Base-by-base conservation (phyloP, 2,888 invertebrate species). In the Ceramica pisi region DNA sequence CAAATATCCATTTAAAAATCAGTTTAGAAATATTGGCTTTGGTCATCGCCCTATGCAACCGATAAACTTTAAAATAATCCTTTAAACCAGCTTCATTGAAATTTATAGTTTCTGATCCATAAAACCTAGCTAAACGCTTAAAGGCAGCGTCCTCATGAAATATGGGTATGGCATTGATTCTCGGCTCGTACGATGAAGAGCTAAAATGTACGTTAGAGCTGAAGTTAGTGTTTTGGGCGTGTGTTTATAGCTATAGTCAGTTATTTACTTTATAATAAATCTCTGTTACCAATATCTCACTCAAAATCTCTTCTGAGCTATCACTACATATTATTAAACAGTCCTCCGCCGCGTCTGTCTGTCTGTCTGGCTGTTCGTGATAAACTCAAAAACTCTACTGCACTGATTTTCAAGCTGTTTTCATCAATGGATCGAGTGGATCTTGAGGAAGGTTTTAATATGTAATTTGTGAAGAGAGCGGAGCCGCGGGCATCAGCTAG, bases 31-130 rank as follows among this genome's bases (percentile, higher is more conserved):
- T 55, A 31, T 31, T 35, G 31, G 9, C 21, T 38, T 38, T 8
- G 23, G 23, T 23, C 41, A 65, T n/a, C 31, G 12, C 26, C 16
- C 7, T 26, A 10, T 53, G n/a, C 12, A 26, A 57, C 6, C 41
- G 4, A 48, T 62, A 41, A 78, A 64, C 26, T 67, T 3, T 38
- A n/a, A 63, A 74, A 63, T 79, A 62, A 64, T 64, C 55, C 21
- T 51, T 67, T 57, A 63, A 35, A 70, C 55, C 35, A 23, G 56
- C 51, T 81, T 71, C 35, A 67, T 81, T 60, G 71, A 64, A 81
- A 78, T 78, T 65, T 78, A 81, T 71, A 64, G 78, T 63, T 78
- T 78, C 78, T 81, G 77, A 81, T 81, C 78, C 78, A 81, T 78
- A 77, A 71, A 78, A 67, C 44, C 66, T 64, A 60, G 38, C 44